Conservation (phyloP, 2,797 vertebrate species). For the Chelmon rostratus region DNA sequence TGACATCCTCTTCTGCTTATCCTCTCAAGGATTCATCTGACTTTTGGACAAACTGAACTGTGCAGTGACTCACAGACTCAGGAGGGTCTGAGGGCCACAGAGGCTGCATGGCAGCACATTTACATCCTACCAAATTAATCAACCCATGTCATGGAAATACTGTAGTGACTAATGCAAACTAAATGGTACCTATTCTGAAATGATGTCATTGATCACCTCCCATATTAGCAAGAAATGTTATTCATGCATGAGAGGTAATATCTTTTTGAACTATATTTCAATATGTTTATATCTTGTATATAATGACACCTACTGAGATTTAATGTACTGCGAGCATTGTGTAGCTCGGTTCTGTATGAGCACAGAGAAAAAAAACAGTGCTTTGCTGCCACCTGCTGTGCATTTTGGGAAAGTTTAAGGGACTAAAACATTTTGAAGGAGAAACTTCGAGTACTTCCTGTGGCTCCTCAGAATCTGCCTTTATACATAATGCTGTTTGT, state of each 20-base stretch:
- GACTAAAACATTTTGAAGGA: constrained; percentile 16
- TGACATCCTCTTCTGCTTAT: neutral
- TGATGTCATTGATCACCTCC: constrained; percentile 29
- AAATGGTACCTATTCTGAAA: constrained; percentile 45
- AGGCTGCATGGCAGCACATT: constrained; percentile 21
- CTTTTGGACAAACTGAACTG: constrained; percentile 26
- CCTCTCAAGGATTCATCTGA: neutral
- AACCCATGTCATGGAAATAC: constrained; percentile 61
- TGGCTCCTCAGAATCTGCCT: constrained; percentile 5
- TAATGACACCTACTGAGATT: constrained; percentile 49
- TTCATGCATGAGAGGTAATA: constrained; percentile 57
- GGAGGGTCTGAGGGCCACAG: constrained; percentile 10
- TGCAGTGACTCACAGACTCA: constrained; percentile 1
- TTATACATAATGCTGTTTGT: constrained; percentile 28
- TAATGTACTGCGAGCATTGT: neutral
- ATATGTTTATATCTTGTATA: constrained; percentile 65
- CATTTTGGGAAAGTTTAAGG: constrained; percentile 30
- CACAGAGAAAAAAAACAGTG: constrained; percentile 19
- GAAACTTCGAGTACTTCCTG: neutral
- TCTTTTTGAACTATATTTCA: constrained; percentile 23
- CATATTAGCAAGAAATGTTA: constrained; percentile 31
- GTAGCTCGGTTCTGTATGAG: constrained; percentile 1
- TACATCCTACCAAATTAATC: constrained; percentile 27
- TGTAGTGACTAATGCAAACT: constrained; percentile 58
- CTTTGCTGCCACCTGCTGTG: constrained; percentile 80